A percentile compares a stretch with the other conserved stretches of the same genome.
phyloP scores from a whole-genome alignment of 2,888 invertebrate species.

The Sceliomorpha sp. region DNA sequence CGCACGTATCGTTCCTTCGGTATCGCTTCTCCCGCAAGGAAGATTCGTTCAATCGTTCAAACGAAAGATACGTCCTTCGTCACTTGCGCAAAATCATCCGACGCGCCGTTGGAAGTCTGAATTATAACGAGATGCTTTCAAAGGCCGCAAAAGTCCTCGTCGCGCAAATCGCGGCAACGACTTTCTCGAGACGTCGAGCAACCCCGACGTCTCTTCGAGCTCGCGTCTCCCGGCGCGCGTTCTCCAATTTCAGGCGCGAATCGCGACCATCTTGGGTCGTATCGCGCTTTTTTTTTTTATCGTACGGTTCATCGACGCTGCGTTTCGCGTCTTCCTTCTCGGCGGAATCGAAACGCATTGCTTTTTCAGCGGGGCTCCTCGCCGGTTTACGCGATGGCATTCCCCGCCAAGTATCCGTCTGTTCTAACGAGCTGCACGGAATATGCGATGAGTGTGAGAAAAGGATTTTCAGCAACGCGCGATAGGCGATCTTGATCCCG shows the following conservation, averaged over 20 bases:
- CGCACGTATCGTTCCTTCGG: too few relatives aligned
- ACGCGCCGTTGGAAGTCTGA: not conserved
- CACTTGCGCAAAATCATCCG: not conserved
- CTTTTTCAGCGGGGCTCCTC: too few relatives aligned
- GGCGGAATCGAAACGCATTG: too few relatives aligned
- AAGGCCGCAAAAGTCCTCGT: slow-evolving; percentile 19
- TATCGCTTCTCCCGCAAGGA: too few relatives aligned
- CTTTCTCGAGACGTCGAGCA: slow-evolving; percentile 34
- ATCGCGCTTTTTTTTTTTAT: slow-evolving; percentile 1
- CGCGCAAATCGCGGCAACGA: slow-evolving; percentile 32
- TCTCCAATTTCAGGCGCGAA: slow-evolving; percentile 32
- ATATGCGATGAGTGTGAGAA: slow-evolving; percentile 4
- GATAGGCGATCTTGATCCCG: not conserved
- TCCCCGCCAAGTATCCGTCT: not conserved
- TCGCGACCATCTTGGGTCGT: slow-evolving; percentile 8
- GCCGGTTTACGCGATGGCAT: too few relatives aligned
- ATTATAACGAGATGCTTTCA: slow-evolving; percentile 11
- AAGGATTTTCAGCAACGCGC: not conserved
- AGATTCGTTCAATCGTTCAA: too few relatives aligned
- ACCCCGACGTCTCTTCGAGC: slow-evolving; percentile 9
- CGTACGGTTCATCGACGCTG: not conserved
- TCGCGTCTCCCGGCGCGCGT: slow-evolving; percentile 5
- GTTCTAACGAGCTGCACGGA: slow-evolving; percentile 2
- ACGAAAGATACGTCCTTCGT: not conserved
- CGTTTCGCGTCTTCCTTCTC: slow-evolving; percentile 2